A percentile compares a stretch with the other conserved stretches of the same genome.
phyloP scores from a whole-genome alignment of 2,888 invertebrate species.

The Drosophila limbata region DNA sequence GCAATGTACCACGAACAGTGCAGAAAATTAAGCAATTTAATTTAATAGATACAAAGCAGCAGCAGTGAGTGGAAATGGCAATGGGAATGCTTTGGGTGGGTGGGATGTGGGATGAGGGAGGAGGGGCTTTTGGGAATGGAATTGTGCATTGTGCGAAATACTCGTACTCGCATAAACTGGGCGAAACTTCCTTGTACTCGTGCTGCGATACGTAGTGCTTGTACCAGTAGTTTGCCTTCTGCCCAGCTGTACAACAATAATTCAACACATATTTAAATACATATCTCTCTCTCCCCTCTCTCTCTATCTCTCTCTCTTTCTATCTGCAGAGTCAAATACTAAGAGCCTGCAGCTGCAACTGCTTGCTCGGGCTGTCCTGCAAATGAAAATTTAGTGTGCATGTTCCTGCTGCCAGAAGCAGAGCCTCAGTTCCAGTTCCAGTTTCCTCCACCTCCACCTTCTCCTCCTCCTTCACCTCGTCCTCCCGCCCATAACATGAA shows the following conservation, averaged over 20 bases:
- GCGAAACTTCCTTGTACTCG: conserved; percentile 49
- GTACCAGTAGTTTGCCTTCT: conserved; percentile 16
- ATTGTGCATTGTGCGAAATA: conserved; percentile 46
- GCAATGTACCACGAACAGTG: conserved; percentile 23
- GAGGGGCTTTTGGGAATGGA: conserved; percentile 6
- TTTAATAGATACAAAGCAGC: conserved; percentile 70
- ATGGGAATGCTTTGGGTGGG: conserved; percentile 2
- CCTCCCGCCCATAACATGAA: conserved; percentile 32
- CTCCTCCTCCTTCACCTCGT: not conserved
- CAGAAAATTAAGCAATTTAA: conserved; percentile 79
- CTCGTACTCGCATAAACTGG: conserved; percentile 38
- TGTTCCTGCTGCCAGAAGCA: conserved; percentile 74
- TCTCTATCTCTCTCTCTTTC: conserved; percentile 6
- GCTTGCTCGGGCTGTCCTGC: conserved; percentile 56
- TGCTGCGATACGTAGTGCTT: conserved; percentile 18
- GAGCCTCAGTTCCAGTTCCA: conserved; percentile 37
- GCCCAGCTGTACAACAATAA: conserved; percentile 70
- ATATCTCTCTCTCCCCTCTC: conserved; percentile 44
- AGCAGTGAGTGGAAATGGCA: conserved; percentile 3
- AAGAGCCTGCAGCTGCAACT: conserved; percentile 26
- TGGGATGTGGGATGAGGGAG: not conserved
- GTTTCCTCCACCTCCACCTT: not conserved
- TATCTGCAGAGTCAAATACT: conserved; percentile 14
- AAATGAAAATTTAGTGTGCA: conserved; percentile 79
- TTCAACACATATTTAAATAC: conserved; percentile 79